A percentile compares a stretch with the other conserved stretches of the same genome.
Evolutionary conservation across 2,888 invertebrate genomes (phyloP).

Genomic region (Heteromurus nitidus): DNA sequence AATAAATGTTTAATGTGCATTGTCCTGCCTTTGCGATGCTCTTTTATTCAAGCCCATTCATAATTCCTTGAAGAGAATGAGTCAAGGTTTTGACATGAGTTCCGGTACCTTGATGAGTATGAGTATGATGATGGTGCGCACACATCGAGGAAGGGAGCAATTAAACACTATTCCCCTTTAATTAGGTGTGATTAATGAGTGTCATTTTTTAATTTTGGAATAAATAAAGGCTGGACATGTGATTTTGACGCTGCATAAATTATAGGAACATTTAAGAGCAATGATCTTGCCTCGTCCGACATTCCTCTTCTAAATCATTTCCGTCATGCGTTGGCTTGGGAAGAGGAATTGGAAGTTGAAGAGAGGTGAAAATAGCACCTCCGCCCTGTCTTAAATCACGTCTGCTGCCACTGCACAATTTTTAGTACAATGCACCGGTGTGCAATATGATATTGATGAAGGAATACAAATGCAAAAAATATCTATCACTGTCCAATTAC

Average conservation of each 20-base stretch:
- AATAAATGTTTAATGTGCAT: constrained; percentile 6
- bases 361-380: too few relatives aligned
- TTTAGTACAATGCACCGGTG: too few relatives aligned
- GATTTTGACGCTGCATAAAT: too few relatives aligned
- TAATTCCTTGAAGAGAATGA: constrained; percentile 11
- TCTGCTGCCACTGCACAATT: too few relatives aligned
- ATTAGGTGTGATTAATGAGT: constrained; percentile 61
- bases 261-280: neutral
- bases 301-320: too few relatives aligned
- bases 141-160: constrained; percentile 48
- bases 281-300: too few relatives aligned
- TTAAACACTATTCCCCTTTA: constrained; percentile 54
- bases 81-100: constrained; percentile 59
- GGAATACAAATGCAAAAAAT: neutral
- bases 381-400: too few relatives aligned
- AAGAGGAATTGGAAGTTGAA: too few relatives aligned
- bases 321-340: too few relatives aligned
- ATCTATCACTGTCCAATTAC: neutral
- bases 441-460: neutral
- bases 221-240: too few relatives aligned
- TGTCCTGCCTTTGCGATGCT: neutral
- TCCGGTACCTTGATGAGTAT: constrained; percentile 19
- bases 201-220: constrained; percentile 45
- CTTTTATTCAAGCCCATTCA: neutral
- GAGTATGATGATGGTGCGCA: neutral